A percentile compares a stretch with the other conserved stretches of the same genome.
Evolutionary conservation across 2,797 vertebrate genomes (phyloP).

Genomic region (Pempheris klunzingeri): DNA sequence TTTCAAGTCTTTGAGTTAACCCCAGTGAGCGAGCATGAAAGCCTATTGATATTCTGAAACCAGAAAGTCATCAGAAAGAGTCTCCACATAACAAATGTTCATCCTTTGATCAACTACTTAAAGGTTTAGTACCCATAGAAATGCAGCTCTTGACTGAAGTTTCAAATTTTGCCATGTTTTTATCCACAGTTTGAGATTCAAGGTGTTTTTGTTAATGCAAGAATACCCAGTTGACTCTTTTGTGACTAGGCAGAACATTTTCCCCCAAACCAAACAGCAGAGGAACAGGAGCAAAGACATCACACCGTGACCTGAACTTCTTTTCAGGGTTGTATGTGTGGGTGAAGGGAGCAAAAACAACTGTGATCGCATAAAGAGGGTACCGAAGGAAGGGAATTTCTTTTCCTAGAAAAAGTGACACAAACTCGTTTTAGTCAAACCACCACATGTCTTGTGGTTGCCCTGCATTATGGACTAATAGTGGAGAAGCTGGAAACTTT

Average conservation of each 20-base stretch:
- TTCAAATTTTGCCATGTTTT: neutral
- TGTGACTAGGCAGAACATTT: slow-evolving; percentile 21
- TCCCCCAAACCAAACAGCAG: slow-evolving; percentile 19
- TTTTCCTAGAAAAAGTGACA: slow-evolving; percentile 13
- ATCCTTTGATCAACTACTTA: slow-evolving; percentile 2
- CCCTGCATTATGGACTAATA: slow-evolving; percentile 6
- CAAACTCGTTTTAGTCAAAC: slow-evolving; percentile 4
- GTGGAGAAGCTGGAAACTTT: neutral
- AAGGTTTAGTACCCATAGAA: neutral
- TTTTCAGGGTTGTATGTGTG: slow-evolving; percentile 34
- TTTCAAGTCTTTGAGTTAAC: neutral
- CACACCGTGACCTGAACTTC: slow-evolving; percentile 28
- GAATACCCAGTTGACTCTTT: slow-evolving; percentile 11
- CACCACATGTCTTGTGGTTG: slow-evolving; percentile 21
- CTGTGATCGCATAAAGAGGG: slow-evolving; percentile 23
- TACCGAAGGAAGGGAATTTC: slow-evolving; percentile 5
- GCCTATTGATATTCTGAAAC: neutral
- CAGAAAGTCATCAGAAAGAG: neutral
- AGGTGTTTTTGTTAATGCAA: slow-evolving; percentile 3
- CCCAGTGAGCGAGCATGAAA: neutral
- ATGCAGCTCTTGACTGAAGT: neutral
- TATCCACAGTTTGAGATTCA: neutral
- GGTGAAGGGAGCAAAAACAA: slow-evolving; percentile 26
- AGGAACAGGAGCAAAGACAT: slow-evolving; percentile 13
- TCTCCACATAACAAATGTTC: neutral